These are phyloP conservation scores for Lophura nycthemera DNA, from an alignment of 2,113 vertebrate genomes.

Conservation along the genomic window DNA sequence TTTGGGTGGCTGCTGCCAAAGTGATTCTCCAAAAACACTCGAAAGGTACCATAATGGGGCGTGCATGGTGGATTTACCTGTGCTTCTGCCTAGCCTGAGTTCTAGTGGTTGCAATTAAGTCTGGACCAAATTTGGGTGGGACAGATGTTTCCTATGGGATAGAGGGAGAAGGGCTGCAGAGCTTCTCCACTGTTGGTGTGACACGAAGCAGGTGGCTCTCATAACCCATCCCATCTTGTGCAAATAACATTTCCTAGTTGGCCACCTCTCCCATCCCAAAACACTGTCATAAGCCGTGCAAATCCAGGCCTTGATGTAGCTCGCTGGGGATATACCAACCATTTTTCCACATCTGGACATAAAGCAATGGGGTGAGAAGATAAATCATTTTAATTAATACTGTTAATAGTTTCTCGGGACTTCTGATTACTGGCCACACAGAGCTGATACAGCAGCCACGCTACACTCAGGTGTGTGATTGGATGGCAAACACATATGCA, in stretches of 20 bases:
- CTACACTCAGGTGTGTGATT: not conserved
- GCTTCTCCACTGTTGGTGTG: not conserved
- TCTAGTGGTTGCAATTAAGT: not conserved
- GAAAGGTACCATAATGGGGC: fast-evolving
- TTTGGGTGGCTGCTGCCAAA: not conserved
- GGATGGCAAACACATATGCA: not conserved
- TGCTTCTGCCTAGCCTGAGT: not conserved
- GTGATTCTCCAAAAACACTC: not conserved
- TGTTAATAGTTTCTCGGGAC: not conserved
- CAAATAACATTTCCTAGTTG: not conserved
- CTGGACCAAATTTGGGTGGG: not conserved
- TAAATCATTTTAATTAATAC: not conserved
- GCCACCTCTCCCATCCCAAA: not conserved
- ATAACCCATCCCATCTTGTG: not conserved
- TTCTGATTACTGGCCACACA: not conserved
- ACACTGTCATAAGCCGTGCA: not conserved
- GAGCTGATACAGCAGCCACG: not conserved
- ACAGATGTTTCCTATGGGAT: not conserved
- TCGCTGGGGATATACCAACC: not conserved
- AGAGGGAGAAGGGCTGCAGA: not conserved
- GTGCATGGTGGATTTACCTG: not conserved
- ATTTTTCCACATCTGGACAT: not conserved
- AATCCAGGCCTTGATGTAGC: not conserved
- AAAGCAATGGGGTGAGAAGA: not conserved
- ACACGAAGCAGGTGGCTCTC: not conserved